Conservation (phyloP, 2,797 vertebrate genomes). For the Lepilemur septentrionalis region DNA sequence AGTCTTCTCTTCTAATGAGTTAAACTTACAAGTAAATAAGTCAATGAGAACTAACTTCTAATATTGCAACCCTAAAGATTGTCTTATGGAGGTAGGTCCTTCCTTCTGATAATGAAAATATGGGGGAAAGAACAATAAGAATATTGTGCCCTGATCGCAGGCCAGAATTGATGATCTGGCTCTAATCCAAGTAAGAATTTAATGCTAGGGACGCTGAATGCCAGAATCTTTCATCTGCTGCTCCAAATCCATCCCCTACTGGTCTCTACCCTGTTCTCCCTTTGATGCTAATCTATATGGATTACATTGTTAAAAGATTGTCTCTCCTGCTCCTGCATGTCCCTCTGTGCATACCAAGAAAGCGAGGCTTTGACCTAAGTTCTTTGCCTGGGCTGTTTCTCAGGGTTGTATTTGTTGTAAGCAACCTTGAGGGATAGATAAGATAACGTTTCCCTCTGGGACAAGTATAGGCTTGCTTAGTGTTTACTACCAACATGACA, state of each 20-base stretch:
- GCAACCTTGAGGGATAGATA: background rate
- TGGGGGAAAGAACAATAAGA: background rate
- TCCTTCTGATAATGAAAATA: background rate
- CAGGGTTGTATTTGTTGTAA: background rate
- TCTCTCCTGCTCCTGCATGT: background rate
- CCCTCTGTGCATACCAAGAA: background rate
- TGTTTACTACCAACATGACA: background rate
- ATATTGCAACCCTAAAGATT: background rate
- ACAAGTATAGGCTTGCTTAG: background rate
- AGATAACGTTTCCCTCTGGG: background rate
- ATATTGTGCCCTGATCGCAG: background rate
- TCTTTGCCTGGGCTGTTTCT: background rate
- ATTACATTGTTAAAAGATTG: background rate
- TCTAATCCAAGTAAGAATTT: background rate
- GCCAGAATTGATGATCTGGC: background rate
- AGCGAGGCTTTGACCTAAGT: background rate
- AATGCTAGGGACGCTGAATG: background rate
- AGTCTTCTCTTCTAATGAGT: background rate
- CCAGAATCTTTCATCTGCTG: background rate
- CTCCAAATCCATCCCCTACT: background rate
- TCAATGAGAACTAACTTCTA: slow-evolving; percentile 14
- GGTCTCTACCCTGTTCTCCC: background rate
- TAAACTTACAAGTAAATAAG: background rate
- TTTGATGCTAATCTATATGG: background rate
- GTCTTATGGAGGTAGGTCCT: background rate